Percentiles rank a stretch among this genome's conserved stretches.
These are phyloP conservation scores for Salvator merianae DNA, from an alignment of 2,113 vertebrate species.

Conservation along the genomic window DNA sequence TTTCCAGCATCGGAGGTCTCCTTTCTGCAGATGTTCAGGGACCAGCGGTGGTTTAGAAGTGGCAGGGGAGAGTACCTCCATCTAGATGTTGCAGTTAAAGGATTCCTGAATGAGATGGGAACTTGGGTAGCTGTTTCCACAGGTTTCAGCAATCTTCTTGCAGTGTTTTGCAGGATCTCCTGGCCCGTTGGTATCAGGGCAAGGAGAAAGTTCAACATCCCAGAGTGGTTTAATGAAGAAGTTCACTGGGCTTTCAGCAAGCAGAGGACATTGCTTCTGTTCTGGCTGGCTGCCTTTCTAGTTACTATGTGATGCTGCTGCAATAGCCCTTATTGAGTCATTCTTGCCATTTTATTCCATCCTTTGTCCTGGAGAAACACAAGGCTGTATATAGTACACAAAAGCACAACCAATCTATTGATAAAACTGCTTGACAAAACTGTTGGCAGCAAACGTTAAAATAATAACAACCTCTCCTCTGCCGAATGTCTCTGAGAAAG, in stretches of 20 bases:
- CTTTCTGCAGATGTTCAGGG: not conserved
- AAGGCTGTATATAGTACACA: too few species aligned
- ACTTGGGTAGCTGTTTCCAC: not conserved
- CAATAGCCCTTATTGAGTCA: too few species aligned
- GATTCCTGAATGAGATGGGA: too few species aligned
- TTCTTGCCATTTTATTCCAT: too few species aligned
- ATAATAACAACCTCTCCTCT: too few species aligned
- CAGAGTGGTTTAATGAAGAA: not conserved
- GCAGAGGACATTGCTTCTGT: not conserved
- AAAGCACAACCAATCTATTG: too few species aligned
- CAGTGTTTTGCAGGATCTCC: not conserved
- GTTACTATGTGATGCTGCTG: not conserved
- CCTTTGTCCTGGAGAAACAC: too few species aligned
- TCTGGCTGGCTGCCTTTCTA: not conserved
- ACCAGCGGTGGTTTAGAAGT: not conserved
- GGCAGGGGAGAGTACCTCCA: not conserved
- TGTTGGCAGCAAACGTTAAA: too few species aligned
- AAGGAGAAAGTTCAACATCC: not conserved
- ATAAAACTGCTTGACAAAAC: too few species aligned
- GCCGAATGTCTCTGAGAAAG: too few species aligned
- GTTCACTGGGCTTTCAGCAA: not conserved
- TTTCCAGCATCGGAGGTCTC: not conserved
- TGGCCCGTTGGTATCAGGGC: too few species aligned
- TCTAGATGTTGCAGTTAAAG: not conserved
- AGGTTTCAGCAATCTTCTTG: not conserved